Percentiles rank a stretch among this genome's conserved stretches.
phyloP scores from a whole-genome alignment of 2,113 vertebrate genomes.

The Ictalurus furcatus region DNA sequence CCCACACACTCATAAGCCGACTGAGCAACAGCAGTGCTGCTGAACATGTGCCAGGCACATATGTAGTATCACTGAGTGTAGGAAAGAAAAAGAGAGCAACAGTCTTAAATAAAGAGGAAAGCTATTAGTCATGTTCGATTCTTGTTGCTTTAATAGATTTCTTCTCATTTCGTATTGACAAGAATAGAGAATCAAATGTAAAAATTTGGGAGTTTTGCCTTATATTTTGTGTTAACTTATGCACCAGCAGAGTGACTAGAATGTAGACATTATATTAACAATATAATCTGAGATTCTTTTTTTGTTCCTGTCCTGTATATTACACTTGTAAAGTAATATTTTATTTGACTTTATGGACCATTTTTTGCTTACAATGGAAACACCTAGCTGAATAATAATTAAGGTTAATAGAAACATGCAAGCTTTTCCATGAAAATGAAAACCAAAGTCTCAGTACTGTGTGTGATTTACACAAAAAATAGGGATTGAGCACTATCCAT shows the following conservation, averaged over 20 bases:
- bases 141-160: conserved; percentile 30
- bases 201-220: conserved; percentile 72
- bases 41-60: conserved; percentile 3
- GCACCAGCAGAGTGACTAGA: conserved; percentile 75
- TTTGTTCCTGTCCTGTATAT: conserved; percentile 11
- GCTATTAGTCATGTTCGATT: conserved; percentile 23
- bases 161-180: not conserved
- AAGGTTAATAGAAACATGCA: conserved; percentile 25
- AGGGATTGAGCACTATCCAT: conserved; percentile 15
- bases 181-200: conserved; percentile 39
- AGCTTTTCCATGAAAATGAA: conserved; percentile 34
- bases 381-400: conserved; percentile 1
- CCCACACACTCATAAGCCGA: not conserved
- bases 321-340: not conserved
- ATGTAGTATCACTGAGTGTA: conserved; percentile 10
- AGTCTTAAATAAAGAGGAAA: not conserved
- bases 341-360: conserved; percentile 30
- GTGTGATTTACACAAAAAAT: conserved; percentile 25
- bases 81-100: not conserved
- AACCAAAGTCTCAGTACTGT: conserved; percentile 49
- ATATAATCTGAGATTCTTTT: conserved; percentile 46
- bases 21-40: conserved; percentile 9
- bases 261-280: conserved; percentile 66
- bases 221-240: conserved; percentile 64
- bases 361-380: not conserved